A percentile compares a stretch with the other conserved stretches of the same genome.
phyloP scores from a whole-genome alignment of 2,113 vertebrate species.

The Erpornis zantholeuca region DNA sequence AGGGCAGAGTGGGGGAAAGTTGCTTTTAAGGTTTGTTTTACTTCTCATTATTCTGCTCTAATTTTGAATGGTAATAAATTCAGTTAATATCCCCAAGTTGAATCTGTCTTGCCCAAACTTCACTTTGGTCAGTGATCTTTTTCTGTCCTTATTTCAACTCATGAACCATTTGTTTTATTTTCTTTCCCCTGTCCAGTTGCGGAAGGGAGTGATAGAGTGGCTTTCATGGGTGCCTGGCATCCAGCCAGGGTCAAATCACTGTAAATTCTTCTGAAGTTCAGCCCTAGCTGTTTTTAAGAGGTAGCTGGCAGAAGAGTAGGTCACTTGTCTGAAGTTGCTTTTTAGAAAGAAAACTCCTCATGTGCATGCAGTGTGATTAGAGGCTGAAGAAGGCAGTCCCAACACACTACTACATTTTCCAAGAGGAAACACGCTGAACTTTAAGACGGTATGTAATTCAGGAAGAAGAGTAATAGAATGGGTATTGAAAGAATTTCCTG shows the following conservation, averaged over 20 bases:
- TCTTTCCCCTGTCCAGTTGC: not conserved
- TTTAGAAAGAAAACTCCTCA: not conserved
- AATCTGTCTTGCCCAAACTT: accelerated
- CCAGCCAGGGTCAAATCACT: not conserved
- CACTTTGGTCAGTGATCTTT: not conserved
- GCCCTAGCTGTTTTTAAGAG: not conserved
- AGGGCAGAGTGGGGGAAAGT: not conserved
- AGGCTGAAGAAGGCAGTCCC: not conserved
- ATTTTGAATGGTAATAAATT: not conserved
- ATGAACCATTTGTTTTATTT: not conserved
- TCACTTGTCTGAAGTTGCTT: not conserved
- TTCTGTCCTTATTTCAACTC: not conserved
- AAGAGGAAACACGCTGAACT: not conserved
- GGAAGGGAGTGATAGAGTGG: not conserved
- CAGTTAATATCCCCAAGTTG: not conserved
- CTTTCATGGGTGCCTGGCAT: not conserved
- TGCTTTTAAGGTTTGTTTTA: not conserved
- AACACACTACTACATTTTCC: not conserved
- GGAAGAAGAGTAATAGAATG: constrained; percentile 59
- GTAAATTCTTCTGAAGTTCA: not conserved
- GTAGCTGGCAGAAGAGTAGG: not conserved
- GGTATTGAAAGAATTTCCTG: constrained; percentile 65
- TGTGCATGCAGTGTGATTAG: not conserved
- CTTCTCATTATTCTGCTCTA: not conserved
- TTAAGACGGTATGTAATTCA: constrained; percentile 33